Percentiles rank a stretch among this genome's conserved stretches.
These are phyloP conservation scores for Mormyrus lacerda DNA, from an alignment of 2,113 vertebrate species.

Conservation along the genomic window DNA sequence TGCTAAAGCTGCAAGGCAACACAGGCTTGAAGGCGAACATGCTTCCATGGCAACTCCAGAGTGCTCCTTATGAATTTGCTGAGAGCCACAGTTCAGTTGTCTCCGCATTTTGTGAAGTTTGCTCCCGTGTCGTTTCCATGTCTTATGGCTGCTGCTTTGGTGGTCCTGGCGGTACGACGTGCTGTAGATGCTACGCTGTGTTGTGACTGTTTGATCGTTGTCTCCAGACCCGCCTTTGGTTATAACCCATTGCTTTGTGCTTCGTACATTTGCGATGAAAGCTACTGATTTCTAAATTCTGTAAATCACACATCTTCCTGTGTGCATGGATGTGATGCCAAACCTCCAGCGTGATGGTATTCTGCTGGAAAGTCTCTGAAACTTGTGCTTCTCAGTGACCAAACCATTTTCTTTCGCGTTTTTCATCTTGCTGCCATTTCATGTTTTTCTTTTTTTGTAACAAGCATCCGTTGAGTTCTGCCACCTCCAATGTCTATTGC, in stretches of 20 bases:
- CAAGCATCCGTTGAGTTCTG: neutral
- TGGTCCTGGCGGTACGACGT: conserved; percentile 58
- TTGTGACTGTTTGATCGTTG: conserved; percentile 51
- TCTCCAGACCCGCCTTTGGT: conserved; percentile 63
- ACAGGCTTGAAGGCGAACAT: conserved; percentile 63
- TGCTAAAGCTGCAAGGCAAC: conserved; percentile 69
- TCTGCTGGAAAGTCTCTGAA: conserved; percentile 32
- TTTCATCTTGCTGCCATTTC: conserved; percentile 44
- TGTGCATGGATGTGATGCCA: conserved; percentile 20
- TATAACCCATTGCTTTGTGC: conserved; percentile 62
- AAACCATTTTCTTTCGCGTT: conserved; percentile 9
- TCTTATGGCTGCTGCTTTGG: conserved; percentile 39
- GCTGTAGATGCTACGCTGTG: conserved; percentile 40
- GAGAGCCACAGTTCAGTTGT: conserved; percentile 47
- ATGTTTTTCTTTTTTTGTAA: conserved; percentile 38
- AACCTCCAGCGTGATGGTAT: conserved; percentile 12
- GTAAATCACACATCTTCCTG: conserved; percentile 48
- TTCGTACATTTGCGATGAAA: conserved; percentile 66
- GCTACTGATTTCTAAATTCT: conserved; percentile 54
- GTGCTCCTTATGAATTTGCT: neutral
- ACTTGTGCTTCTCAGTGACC: conserved; percentile 10
- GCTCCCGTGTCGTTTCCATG: conserved; percentile 36
- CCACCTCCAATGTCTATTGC: neutral
- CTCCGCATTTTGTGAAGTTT: conserved; percentile 29
- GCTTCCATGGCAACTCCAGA: conserved; percentile 36